Percentiles rank a stretch among this genome's conserved stretches.
These are phyloP conservation scores for Palloptera scutellata DNA, from an alignment of 2,888 invertebrate species.

Conservation along the genomic window DNA sequence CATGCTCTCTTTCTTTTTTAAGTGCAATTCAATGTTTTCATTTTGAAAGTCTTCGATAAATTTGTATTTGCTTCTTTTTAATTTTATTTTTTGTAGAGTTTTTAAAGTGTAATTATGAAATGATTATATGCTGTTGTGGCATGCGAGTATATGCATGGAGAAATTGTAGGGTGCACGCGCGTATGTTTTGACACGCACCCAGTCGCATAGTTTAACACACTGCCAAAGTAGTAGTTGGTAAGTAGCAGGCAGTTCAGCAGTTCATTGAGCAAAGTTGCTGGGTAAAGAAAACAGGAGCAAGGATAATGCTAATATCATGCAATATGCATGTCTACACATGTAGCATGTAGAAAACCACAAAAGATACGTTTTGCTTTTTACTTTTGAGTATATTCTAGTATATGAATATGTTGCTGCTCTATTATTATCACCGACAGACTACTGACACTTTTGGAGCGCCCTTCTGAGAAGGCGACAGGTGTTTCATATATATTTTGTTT, in stretches of 20 bases:
- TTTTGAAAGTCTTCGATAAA: slow-evolving; percentile 12
- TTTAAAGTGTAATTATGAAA: slow-evolving; percentile 44
- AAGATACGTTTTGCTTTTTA: no score
- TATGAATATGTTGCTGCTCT: no score
- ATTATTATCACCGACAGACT: slow-evolving; percentile 10
- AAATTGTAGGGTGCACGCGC: slow-evolving; percentile 37
- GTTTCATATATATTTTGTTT: slow-evolving; percentile 20
- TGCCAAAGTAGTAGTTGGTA: no score
- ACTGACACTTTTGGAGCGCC: slow-evolving; percentile 36
- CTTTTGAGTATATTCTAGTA: no score
- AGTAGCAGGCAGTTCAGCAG: slow-evolving; percentile 43
- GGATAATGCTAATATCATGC: no score
- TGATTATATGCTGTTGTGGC: slow-evolving; percentile 33
- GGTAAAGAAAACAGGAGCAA: no score
- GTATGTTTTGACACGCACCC: slow-evolving; percentile 61
- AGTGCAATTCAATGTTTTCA: slow-evolving; percentile 43
- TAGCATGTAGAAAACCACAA: no score
- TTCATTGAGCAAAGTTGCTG: slow-evolving; percentile 36
- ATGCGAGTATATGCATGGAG: slow-evolving; percentile 28
- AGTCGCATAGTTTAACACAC: slow-evolving; percentile 35
- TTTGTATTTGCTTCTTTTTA: neutral
- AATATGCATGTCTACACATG: no score
- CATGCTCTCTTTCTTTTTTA: slow-evolving; percentile 16
- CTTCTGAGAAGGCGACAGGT: slow-evolving; percentile 41
- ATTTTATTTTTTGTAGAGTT: slow-evolving; percentile 1